Evolutionary conservation across 2,888 invertebrate genomes (phyloP).

Genomic region (Limnephilus rhombicus): DNA sequence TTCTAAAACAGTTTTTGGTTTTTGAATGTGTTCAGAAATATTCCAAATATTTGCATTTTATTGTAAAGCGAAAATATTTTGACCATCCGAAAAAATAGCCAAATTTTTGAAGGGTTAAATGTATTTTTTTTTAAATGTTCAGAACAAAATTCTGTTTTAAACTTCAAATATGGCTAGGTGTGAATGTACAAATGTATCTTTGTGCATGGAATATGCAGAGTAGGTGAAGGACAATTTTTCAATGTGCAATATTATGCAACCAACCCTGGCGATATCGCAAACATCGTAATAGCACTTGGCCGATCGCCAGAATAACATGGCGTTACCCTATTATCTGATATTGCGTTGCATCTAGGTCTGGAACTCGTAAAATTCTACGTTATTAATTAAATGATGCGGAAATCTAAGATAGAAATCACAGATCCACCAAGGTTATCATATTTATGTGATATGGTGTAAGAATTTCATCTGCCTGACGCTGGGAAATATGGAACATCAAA

Average conservation of each 20-base stretch:
- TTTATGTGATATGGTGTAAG: background rate
- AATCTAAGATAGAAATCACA: background rate
- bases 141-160: too few relatives aligned
- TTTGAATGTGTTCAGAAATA: too few relatives aligned
- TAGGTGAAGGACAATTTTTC: background rate
- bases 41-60: too few relatives aligned
- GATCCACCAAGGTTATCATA: background rate
- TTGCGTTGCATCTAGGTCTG: too few relatives aligned
- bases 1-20: too few relatives aligned
- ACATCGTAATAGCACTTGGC: background rate
- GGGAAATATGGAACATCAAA: background rate
- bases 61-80: too few relatives aligned
- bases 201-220: background rate
- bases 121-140: too few relatives aligned
- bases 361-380: background rate
- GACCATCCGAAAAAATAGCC: too few relatives aligned
- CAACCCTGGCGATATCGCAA: slow-evolving; percentile 1
- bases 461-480: background rate
- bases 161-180: background rate
- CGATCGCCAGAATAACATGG: background rate
- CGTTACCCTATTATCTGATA: background rate
- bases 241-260: background rate
- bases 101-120: too few relatives aligned
- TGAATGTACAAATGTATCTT: background rate
- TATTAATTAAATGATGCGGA: background rate